Evolutionary conservation across 1,140 invertebrate species (phyloP), one percentile per base, ranked within the genome.

Genomic region (Rhagoletis pomonella): DNA sequence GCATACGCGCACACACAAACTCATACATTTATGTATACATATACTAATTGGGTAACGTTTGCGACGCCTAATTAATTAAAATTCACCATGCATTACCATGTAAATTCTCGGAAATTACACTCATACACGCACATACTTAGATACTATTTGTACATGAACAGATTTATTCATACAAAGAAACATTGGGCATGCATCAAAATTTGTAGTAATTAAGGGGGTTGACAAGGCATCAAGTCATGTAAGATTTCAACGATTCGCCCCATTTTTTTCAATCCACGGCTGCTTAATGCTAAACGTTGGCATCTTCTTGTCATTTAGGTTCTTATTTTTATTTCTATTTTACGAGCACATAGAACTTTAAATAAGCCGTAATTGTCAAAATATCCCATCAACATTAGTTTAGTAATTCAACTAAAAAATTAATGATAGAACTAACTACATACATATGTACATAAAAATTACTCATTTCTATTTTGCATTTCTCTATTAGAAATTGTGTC

Each of bases 11-110:
- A n/a, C 39, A 42, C 39, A 73, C 47, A 85, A 42, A 85, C 10
- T 17, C 42, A 85, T 12, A 59, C 44, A 84, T 19, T 3, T 19
- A 58, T n/a, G 9, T 14, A 62, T 42, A 9, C 14, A 85, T n/a
- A 85, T 85, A 9, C 62, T 85, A 85, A 85, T 62, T 81, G 73
- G 73, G 47, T 81, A 81, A 58, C 73, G 73, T 55, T 50, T 55
- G 73, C 47, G 73, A 58, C n/a, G 73, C 12, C 47, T 81, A 81
- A 81, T 81, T 81, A 81, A 81, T 81, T 81, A 81, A 81, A 81
- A 81, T 81, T 81, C 47, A 81, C 47, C 73, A 81, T 19, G 73
- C 73, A 81, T 81, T 81, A 55, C 73, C 73, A 81, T 81, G 73
- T 81, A 81, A 81, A 81, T 58, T 81, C 47, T 42, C 47, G 19